Conservation (phyloP, 2,113 vertebrate species). For the Mustelus asterias region DNA sequence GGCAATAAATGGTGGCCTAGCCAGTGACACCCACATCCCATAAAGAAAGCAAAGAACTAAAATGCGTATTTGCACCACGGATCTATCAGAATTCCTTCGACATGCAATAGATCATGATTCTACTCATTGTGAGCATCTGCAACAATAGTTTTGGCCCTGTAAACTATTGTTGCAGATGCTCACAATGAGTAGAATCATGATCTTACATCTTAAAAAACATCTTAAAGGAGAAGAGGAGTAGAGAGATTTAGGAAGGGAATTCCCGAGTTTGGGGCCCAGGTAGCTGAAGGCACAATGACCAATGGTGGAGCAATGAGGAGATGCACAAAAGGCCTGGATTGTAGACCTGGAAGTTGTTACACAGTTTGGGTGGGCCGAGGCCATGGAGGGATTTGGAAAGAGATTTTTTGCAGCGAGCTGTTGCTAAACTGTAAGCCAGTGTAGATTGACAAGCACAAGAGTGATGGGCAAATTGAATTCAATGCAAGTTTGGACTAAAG, state of each 20-base stretch:
- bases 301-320: neutral
- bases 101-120: too few relatives aligned
- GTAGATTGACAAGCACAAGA: neutral
- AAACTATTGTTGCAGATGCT: neutral
- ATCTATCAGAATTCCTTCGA: too few relatives aligned
- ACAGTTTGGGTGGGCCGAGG: neutral
- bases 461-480: neutral
- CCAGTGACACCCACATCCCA: too few relatives aligned
- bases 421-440: neutral
- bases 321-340: neutral
- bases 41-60: too few relatives aligned
- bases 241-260: neutral
- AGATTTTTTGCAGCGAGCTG: neutral
- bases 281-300: neutral
- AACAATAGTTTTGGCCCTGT: too few relatives aligned
- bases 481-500: neutral
- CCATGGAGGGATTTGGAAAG: neutral
- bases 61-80: too few relatives aligned
- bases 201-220: neutral
- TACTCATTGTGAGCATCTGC: too few relatives aligned
- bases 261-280: neutral
- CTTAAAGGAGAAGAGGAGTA: neutral
- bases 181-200: neutral
- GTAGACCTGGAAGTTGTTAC: neutral
- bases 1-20: too few relatives aligned